phyloP scores from a whole-genome alignment of 2,888 invertebrate species.

The Yponomeuta malinellus region DNA sequence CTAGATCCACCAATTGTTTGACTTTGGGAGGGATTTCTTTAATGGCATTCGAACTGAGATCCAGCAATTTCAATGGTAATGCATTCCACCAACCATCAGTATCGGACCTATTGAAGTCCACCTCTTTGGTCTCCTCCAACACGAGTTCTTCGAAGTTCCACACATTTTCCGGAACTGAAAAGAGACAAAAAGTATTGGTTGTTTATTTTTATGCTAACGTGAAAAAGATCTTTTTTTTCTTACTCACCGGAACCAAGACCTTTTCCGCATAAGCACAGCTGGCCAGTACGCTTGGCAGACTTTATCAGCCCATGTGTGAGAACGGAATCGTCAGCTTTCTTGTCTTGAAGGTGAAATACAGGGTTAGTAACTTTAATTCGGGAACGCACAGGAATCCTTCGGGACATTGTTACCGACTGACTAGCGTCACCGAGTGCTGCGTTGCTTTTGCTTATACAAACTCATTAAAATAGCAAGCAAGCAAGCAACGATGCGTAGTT shows the following conservation, averaged over 20 bases:
- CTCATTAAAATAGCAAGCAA: not conserved
- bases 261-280: slow-evolving; percentile 85
- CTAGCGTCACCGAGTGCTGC: not conserved
- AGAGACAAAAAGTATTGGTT: slow-evolving; percentile 9
- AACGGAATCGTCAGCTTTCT: slow-evolving; percentile 81
- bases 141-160: slow-evolving; percentile 83
- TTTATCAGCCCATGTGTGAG: slow-evolving; percentile 83
- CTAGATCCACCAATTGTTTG: slow-evolving; percentile 79
- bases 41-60: slow-evolving; percentile 85
- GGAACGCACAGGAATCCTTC: slow-evolving; percentile 47
- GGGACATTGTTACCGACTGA: slow-evolving; percentile 42
- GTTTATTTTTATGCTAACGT: not conserved
- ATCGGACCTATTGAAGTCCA: slow-evolving; percentile 75
- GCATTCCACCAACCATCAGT: slow-evolving; percentile 90
- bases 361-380: slow-evolving; percentile 56
- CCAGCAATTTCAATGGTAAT: slow-evolving; percentile 84
- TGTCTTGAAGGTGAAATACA: slow-evolving; percentile 83
- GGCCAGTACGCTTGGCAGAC: slow-evolving; percentile 87
- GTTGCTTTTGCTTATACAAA: not conserved
- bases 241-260: slow-evolving; percentile 82
- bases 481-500: slow-evolving; percentile 1
- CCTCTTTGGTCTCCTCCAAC: slow-evolving; percentile 75
- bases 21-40: slow-evolving; percentile 79
- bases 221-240: not conserved
- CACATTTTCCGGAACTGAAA: slow-evolving; percentile 82